Base-by-base conservation (phyloP, 2,113 vertebrate genomes). In the Xiphias gladius region DNA sequence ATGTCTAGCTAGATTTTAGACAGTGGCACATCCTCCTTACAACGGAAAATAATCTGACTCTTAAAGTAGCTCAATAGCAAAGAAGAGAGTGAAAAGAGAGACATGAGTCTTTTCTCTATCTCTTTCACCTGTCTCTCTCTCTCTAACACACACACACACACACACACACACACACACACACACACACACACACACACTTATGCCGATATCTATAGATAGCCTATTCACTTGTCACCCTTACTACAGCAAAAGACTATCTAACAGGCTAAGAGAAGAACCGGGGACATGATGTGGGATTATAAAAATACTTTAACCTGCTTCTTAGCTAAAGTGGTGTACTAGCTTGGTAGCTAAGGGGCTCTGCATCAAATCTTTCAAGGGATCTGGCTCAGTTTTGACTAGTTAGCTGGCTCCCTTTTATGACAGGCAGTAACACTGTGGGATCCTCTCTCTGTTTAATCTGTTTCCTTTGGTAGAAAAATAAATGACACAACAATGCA, bases 241-340 rank as follows among this genome's bases (percentile, higher is more conserved):
- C 20, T 64, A 16, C 83, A 72, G 35, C 26, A 65, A 32, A 67
- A 87, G 52, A 85, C 80, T 20, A 30, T 57, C 43, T 71, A 73
- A 81, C 43, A 22, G 65, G 79, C 69, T 66, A 46, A 75, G 70
- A 86, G 41, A 76, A 41, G 66, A 85, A 73, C 46, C 72, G 19
- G 67, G 84, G 80, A 87, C 66, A 79, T 87, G 82, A 90, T 62
- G 67, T 22, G 55, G 73, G 87, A 88, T 91, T 89, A 84, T 71
- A 82, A 76, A 2, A 61, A 26, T 72, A 65, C 63, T 83, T 75
- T 88, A 89, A 91, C 89, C 86, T 81, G 32, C 73, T 75, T 37
- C 79, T 88, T 80, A 83, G 66, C 59, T 78, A 16, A 46, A 58
- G 41, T 41, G 26, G 30, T 61, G 64, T 35, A 79, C 55, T 75